phyloP scores from a whole-genome alignment of 2,797 vertebrate species.

The Anolis apletophallus region DNA sequence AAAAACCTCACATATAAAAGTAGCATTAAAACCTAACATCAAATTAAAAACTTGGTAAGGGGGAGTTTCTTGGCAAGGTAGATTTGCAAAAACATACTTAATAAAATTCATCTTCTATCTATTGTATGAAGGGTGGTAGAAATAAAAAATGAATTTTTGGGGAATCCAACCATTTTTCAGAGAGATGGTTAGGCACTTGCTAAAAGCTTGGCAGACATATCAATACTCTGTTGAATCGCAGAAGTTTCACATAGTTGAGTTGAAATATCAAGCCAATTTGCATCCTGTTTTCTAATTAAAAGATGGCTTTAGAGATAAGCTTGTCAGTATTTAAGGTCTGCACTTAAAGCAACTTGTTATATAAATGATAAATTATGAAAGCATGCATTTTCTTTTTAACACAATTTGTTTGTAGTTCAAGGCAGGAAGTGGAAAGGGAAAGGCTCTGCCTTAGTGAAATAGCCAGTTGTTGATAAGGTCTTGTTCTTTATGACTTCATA shows the following conservation, averaged over 20 bases:
- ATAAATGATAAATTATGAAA: constrained; percentile 13
- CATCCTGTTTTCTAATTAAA: constrained; percentile 23
- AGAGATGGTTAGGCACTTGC: constrained; percentile 21
- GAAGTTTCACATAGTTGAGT: background rate
- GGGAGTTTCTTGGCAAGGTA: too few relatives aligned
- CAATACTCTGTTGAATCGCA: background rate
- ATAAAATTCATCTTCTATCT: constrained; percentile 21
- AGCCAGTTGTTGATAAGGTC: constrained; percentile 24
- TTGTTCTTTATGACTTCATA: constrained; percentile 43
- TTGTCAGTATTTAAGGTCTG: background rate
- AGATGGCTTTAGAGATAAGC: constrained; percentile 24
- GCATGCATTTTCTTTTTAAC: background rate
- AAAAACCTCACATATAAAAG: too few relatives aligned
- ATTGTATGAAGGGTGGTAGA: constrained; percentile 41
- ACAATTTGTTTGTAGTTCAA: background rate
- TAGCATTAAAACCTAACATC: too few relatives aligned
- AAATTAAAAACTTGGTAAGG: too few relatives aligned
- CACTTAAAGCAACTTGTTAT: background rate
- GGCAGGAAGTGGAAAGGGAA: constrained; percentile 32
- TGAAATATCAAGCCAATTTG: background rate
- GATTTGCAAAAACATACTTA: constrained; percentile 22
- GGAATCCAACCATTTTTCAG: constrained; percentile 43
- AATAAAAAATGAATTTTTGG: constrained; percentile 44
- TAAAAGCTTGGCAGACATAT: background rate
- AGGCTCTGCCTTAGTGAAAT: constrained; percentile 43